Percentiles rank a stretch among this genome's conserved stretches.
Evolutionary conservation across 1,140 invertebrate genomes (phyloP).

Genomic region (Palaemon carinicauda): DNA sequence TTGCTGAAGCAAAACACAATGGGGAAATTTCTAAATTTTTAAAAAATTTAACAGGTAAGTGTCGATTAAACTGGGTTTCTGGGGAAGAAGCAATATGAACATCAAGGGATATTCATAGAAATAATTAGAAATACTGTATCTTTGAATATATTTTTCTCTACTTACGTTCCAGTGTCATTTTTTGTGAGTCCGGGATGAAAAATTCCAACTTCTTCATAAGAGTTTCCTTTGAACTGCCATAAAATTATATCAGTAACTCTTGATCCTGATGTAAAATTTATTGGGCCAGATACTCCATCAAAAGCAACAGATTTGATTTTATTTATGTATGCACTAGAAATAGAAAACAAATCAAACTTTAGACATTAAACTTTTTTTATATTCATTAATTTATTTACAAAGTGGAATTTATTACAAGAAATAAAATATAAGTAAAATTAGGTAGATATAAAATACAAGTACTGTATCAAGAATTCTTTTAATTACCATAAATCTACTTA

Average conservation of each 20-base stretch:
- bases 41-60: no score
- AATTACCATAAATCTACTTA: constrained; percentile 62
- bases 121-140: no score
- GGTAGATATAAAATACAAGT: no score
- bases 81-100: no score
- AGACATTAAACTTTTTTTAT: not conserved
- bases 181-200: constrained; percentile 22
- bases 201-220: constrained; percentile 54
- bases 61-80: no score
- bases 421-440: not conserved
- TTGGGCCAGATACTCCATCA: constrained; percentile 78
- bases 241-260: constrained; percentile 76
- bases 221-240: constrained; percentile 71
- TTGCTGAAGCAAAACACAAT: no score
- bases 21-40: no score
- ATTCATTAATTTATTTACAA: no score
- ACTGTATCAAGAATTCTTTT: not conserved
- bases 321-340: constrained; percentile 66
- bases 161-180: constrained; percentile 35
- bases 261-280: constrained; percentile 75
- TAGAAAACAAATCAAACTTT: not conserved
- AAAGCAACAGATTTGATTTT: constrained; percentile 73
- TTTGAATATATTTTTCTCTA: not conserved
- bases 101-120: no score
- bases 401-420: not conserved